Base-by-base conservation (phyloP, 2,113 vertebrate genomes). In the Echinops telfairi region DNA sequence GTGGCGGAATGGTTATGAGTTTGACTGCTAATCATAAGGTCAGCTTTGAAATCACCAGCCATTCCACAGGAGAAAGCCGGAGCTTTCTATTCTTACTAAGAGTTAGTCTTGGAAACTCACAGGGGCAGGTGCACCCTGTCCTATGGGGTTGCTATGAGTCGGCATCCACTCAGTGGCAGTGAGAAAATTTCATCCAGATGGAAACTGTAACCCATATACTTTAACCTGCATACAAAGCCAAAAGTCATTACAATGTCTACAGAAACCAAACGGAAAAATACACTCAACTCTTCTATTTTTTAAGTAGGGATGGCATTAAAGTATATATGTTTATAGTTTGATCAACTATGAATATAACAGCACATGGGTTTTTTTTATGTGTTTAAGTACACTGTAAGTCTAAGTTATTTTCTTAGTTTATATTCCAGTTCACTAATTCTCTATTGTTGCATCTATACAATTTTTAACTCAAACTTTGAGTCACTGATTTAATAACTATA, bases 351-450 rank as follows among this genome's bases (percentile, higher is more conserved):
- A 81, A 38, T 68, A 64, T 77, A 19, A 82, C 0, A 57, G 15
- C 11, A 92, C 20, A 84, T 88, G 87, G 29, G 77, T 77, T 87
- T 94, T 84, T 77, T 36, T n/a, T n/a, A 78, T 40, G 71, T 47
- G 88, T 94, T 81, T 16, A 94, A 47, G 10, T 68, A 83, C 77
- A n/a, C 83, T 22, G 94, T 53, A 17, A 83, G 43, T 80, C 76
- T 60, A 83, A 12, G 60, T 25, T 71, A 75, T 83, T 84, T 89
- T 75, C 43, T 87, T 68, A 84, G 76, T 23, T 88, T 62, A 4
- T 92, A 85, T 86, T 92, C 89, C 68, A 53, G 12, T 77, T 92
- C 17, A 82, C 29, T 81, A 86, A 94, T 68, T 89, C 73, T 94
- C 73, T 58, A 80, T 84, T 64, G 38, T 84, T 93, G 53, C 86